Percentiles rank a stretch among this genome's conserved stretches.
Evolutionary conservation across 2,888 invertebrate species (phyloP).

Genomic region (Himalopsyche tibetana): DNA sequence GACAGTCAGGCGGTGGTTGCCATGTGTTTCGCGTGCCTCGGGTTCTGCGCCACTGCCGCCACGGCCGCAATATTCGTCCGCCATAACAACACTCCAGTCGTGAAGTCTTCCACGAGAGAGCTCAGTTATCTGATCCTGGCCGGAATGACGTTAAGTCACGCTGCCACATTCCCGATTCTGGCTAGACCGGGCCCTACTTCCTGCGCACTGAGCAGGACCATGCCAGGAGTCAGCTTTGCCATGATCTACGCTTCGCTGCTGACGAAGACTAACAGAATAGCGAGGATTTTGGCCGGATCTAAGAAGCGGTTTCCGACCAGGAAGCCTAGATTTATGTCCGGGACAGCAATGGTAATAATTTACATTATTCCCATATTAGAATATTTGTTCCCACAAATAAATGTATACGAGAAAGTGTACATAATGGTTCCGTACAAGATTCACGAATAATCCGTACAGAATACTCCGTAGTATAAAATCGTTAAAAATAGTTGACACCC

Average conservation of each 20-base stretch:
- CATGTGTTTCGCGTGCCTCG: slow-evolving; percentile 78
- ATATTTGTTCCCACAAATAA: background rate
- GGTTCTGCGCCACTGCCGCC: slow-evolving; percentile 80
- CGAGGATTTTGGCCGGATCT: slow-evolving; percentile 83
- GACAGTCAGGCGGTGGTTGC: slow-evolving; percentile 81
- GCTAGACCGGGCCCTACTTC: slow-evolving; percentile 77
- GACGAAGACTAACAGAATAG: slow-evolving; percentile 87
- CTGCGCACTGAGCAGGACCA: slow-evolving; percentile 78
- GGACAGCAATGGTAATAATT: slow-evolving; percentile 71
- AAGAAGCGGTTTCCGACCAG: slow-evolving; percentile 84
- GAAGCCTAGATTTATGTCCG: slow-evolving; percentile 81
- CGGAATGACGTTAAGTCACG: slow-evolving; percentile 78
- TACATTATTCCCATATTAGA: slow-evolving; percentile 65
- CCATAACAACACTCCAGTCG: slow-evolving; percentile 86
- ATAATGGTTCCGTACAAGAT: too few relatives aligned
- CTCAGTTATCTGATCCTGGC: slow-evolving; percentile 83
- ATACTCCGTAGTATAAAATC: too few relatives aligned
- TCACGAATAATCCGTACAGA: too few relatives aligned
- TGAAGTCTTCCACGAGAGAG: slow-evolving; percentile 82
- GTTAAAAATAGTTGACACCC: too few relatives aligned
- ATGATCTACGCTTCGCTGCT: slow-evolving; percentile 85
- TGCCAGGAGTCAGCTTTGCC: slow-evolving; percentile 82
- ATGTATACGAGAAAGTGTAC: background rate
- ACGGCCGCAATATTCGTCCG: slow-evolving; percentile 80
- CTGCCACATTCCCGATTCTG: slow-evolving; percentile 81